phyloP scores from a whole-genome alignment of 2,888 invertebrate genomes.

The Exephanes ischioxanthus region DNA sequence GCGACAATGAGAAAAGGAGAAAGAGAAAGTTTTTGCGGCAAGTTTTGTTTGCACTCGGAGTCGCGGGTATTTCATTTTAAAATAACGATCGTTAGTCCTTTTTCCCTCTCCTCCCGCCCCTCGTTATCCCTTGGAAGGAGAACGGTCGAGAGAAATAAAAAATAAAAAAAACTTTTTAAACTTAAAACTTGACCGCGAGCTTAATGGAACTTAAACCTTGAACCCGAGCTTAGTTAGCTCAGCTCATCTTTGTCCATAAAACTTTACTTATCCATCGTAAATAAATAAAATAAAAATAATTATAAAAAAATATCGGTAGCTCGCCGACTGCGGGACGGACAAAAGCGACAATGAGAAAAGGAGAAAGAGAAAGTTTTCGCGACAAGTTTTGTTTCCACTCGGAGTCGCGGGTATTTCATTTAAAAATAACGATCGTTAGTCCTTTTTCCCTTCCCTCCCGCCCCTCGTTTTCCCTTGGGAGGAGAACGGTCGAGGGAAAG shows the following conservation, averaged over 20 bases:
- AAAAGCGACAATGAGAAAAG: not conserved
- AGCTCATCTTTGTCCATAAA: no score
- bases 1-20: not conserved
- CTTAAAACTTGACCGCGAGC: no score
- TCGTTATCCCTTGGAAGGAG: no score
- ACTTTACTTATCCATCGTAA: no score
- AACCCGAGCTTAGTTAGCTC: no score
- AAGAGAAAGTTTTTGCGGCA: not conserved
- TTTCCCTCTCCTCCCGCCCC: no score
- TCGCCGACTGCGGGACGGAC: not conserved
- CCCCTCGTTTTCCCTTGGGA: conserved; percentile 9
- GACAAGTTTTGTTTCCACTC: conserved; percentile 18
- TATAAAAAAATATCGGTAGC: conserved; percentile 4
- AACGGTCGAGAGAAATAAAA: conserved; percentile 3
- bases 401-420: conserved; percentile 37
- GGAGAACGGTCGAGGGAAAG: conserved; percentile 24
- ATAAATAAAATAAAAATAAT: no score
- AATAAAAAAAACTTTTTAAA: no score
- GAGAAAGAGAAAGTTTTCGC: not conserved
- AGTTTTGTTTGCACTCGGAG: conserved; percentile 13
- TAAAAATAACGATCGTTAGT: conserved; percentile 55
- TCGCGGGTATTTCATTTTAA: conserved; percentile 34
- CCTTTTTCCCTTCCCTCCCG: conserved; percentile 18
- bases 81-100: no score
- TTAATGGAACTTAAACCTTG: no score